Evolutionary conservation across 1,140 invertebrate genomes (phyloP).

Genomic region (Nomia melanderi): DNA sequence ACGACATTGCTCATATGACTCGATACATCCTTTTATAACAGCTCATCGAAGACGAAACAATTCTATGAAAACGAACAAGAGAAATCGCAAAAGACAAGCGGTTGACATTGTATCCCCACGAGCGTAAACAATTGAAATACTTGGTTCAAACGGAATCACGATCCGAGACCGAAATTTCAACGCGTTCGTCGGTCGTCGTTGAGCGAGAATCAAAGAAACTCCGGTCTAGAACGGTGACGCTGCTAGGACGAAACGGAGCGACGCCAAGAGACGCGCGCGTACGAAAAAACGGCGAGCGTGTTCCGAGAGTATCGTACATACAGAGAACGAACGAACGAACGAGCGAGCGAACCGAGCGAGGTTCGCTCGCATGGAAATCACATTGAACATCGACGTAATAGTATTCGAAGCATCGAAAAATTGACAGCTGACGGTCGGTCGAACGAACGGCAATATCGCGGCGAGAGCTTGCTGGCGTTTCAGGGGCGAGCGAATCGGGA

Average conservation of each 20-base stretch:
- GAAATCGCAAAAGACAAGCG: too few species aligned
- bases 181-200: background rate
- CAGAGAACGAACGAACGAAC: background rate
- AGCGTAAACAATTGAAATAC: too few species aligned
- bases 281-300: slow-evolving; percentile 6
- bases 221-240: too few species aligned
- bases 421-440: slow-evolving; percentile 35
- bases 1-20: too few species aligned
- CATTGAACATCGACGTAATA: slow-evolving; percentile 31
- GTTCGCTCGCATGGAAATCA: slow-evolving; percentile 22
- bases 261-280: background rate
- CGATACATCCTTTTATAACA: too few species aligned
- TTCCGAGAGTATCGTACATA: background rate
- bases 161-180: background rate
- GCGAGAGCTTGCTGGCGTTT: too few species aligned
- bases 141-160: too few species aligned
- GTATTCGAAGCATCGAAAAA: slow-evolving; percentile 45
- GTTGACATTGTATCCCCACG: too few species aligned
- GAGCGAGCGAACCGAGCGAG: background rate
- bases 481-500: too few species aligned
- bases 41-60: too few species aligned
- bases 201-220: background rate
- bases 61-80: too few species aligned
- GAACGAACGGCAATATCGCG: background rate
- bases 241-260: too few species aligned